Base-by-base conservation (phyloP, 2,888 invertebrate species). In the Vesta saturnalis region DNA sequence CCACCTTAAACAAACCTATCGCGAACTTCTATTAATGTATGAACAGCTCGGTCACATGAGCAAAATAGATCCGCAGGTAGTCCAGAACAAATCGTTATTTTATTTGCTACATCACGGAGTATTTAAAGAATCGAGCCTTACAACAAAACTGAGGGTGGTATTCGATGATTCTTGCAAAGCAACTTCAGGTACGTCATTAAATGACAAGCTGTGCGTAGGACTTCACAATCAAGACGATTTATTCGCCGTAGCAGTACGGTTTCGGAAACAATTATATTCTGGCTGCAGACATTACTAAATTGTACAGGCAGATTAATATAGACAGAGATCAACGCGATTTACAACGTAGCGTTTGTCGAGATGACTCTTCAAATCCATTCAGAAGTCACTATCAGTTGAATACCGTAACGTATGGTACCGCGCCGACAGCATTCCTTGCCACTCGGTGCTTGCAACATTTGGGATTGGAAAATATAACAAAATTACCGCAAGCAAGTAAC, bases 221-320 rank as follows among this genome's bases (percentile, higher is more conserved):
- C 71, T 69, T 3, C 30, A 43, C 19, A 61, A 70, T 15, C 71
- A 72, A 61, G 39, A 71, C 18, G 70, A 74, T 60, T 47, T 75
- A 22, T 70, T 74, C 56, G 58, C 64, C 5, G 74, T 73, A 23
- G 22, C 73, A 16, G 10, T 67, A 0, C 6, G 72, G 22, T 74
- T 75, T 63, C 52, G 72, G 15, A 68, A 43, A 18, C 60, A 72
- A 61, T 55, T 62, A 52, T 57, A 70, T 70, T 8, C 22, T 73
- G 14, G 56, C 68, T 1, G 72, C 70, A 8, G 75, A 72, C 21
- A 71, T 74, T 35, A 22, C 35, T 14, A 74, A 75, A 70, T 73
- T 76, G 74, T 75, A 71, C 62, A 15, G 76, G 22, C 72, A 72
- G 64, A 66, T 75, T 18, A 57, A 59, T 16, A 47, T 76, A n/a